Percentiles rank a stretch among this genome's conserved stretches.
These are phyloP conservation scores for Zootoca vivipara DNA, from an alignment of 2,113 vertebrate genomes.

Conservation along the genomic window DNA sequence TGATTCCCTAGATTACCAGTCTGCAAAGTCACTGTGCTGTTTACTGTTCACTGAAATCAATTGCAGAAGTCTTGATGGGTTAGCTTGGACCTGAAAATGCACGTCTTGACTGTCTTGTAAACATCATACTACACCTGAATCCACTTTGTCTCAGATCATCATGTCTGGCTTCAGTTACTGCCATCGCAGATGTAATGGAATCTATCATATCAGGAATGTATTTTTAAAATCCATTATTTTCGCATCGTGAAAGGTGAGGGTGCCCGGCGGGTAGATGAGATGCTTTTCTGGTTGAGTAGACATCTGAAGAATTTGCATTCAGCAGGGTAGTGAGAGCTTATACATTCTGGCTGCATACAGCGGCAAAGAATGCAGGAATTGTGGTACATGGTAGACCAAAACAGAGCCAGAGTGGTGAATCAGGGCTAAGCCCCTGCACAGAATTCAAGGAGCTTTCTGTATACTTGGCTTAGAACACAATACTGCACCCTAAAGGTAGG, in stretches of 20 bases:
- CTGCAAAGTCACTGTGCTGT: not conserved
- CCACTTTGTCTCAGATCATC: slow-evolving; percentile 1
- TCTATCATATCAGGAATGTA: not conserved
- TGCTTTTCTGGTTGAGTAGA: not conserved
- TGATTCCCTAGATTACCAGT: not conserved
- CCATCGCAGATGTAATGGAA: slow-evolving; percentile 9
- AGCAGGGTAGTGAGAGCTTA: fast-evolving
- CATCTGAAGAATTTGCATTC: fast-evolving
- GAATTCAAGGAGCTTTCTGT: not conserved
- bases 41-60: not conserved
- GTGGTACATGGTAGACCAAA: not conserved
- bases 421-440: fast-evolving
- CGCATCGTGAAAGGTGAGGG: not conserved
- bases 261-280: not conserved
- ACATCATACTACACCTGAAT: not conserved
- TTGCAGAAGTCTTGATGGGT: not conserved
- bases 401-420: not conserved
- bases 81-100: not conserved
- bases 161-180: not conserved
- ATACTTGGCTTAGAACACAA: not conserved
- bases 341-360: not conserved
- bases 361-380: not conserved
- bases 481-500: not conserved
- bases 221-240: not conserved
- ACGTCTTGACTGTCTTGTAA: not conserved